Evolutionary conservation across 2,113 vertebrate genomes (phyloP), one percentile per base, ranked within the genome.

Genomic region (Phocoena sinus): DNA sequence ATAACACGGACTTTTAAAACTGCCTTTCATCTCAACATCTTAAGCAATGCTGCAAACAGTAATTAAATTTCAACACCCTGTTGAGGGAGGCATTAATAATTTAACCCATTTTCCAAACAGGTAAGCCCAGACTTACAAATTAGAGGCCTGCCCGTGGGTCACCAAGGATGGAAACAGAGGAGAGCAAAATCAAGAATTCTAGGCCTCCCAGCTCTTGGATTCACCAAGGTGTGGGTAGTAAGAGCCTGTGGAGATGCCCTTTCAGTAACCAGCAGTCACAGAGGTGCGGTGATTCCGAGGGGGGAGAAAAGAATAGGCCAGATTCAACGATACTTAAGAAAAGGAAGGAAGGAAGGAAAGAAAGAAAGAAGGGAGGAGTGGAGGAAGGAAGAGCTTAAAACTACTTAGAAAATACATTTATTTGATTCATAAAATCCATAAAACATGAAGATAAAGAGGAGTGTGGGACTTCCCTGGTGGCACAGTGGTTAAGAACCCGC

Each of bases 1-100:
- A 47, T 96, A 97, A 96, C 95, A 91, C 8, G 79, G 44, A 92
- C 90, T 97, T 97, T 95, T 85, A 96, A 83, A 97, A 81, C 81
- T 53, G 53, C 91, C 97, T 98, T 98, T 98, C 97, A 98, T 98
- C 92, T 86, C 25, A 0, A 94, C 96, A 87, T 92, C 97, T 98
- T 97, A 96, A 90, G 96, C 80, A 71, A 94, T 26, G 23, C 50
- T 85, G 71, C 96, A 97, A 98, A 96, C 80, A 79, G 92, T 98
- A 98, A 98, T 98, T 98, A 98, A 96, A 96, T 90, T 87, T 89
- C 89, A 97, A 93, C 97, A 96, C 88, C 90, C 93, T 63, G 47
- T 20, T 31, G 62, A 97, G 41, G 87, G 67, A 98, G 76, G 93
- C 28, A 95, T 71, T 81, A 95, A 95, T 97, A 96, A 97, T 97